phyloP scores from a whole-genome alignment of 2,113 vertebrate genomes.

The Peromyscus leucopus region DNA sequence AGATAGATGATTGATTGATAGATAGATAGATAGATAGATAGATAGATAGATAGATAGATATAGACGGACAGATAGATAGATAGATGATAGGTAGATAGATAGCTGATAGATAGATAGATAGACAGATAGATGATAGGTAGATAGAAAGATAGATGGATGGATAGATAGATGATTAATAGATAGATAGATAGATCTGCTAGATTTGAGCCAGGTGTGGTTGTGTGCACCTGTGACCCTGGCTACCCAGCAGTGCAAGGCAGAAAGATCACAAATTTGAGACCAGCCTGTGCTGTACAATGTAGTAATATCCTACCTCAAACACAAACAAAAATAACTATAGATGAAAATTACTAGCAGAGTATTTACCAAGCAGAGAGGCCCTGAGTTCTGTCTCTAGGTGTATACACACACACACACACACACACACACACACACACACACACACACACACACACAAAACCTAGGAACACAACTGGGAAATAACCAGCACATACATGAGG shows the following conservation, averaged over 20 bases:
- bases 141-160: too few relatives aligned
- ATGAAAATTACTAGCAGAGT: neutral
- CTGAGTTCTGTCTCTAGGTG: neutral
- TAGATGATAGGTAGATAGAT: too few relatives aligned
- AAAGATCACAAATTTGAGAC: neutral
- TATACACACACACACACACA: neutral
- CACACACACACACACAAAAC: too few relatives aligned
- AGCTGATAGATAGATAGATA: too few relatives aligned
- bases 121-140: too few relatives aligned
- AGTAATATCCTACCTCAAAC: neutral
- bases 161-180: too few relatives aligned
- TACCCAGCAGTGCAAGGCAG: neutral
- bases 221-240: neutral
- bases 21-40: too few relatives aligned
- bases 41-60: too few relatives aligned
- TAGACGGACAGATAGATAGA: too few relatives aligned
- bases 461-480: conserved; percentile 3
- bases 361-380: neutral
- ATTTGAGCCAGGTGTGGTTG: neutral
- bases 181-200: too few relatives aligned
- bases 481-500: neutral
- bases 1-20: too few relatives aligned
- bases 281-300: neutral
- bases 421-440: neutral
- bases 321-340: neutral